Base-by-base conservation (phyloP, 2,113 vertebrate genomes). In the Calypte anna region DNA sequence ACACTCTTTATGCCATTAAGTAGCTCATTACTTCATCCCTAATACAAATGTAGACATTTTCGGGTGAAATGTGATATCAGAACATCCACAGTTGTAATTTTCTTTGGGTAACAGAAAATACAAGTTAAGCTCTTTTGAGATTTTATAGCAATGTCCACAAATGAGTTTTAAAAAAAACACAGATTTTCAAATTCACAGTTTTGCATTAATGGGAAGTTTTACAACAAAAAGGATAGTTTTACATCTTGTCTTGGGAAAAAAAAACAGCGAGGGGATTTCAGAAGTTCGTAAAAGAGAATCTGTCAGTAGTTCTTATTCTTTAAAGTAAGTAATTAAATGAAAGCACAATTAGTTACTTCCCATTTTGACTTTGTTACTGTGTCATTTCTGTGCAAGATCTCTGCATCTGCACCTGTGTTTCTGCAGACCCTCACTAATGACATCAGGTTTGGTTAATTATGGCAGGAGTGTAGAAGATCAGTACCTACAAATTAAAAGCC, bases 11-110 rank as follows among this genome's bases (percentile, higher is more conserved):
- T 94, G 79, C 76, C 75, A 86, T 95, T 91, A 88, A 96, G 86
- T 69, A 90, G n/a, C 83, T 95, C 81, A 58, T 95, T 93, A 83
- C 93, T 93, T 90, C 83, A 91, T 48, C 63, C 74, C 53, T 94
- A 7, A 82, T 83, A 25, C 91, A 95, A 95, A 95, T 24, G 53
- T 68, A 55, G 66, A 27, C 6, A 2, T 85, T n/a, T 81, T 70
- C 72, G 78, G 75, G 75, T 79, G 95, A 96, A 97, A 96, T 30
- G 7, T 0, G 7, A 93, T 48, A 48, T 10, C 20, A 64, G 79
- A 88, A 43, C 50, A 33, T 88, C 61, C 85, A 2, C 74, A 77
- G 55, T 10, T 93, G 62, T 72, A 27, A 76, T 89, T 93, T 94
- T 74, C 67, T 86, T 53, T 53, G 51, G 77, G 64, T 62, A 25